Evolutionary conservation across 2,113 vertebrate species (phyloP).

Genomic region (Barbus barbus): DNA sequence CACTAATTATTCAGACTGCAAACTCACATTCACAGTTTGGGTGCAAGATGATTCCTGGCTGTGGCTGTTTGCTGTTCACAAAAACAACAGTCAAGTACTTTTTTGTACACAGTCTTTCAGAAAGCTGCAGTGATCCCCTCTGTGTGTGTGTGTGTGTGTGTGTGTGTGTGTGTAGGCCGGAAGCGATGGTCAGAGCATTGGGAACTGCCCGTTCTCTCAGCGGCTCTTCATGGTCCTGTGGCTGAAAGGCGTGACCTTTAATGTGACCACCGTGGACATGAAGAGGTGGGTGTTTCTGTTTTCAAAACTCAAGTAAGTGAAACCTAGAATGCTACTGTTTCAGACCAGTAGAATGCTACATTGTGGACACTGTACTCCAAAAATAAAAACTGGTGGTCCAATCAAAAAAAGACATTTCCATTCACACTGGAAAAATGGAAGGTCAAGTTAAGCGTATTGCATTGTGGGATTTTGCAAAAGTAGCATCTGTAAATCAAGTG

Average conservation of each 20-base stretch:
- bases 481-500: neutral
- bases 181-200: conserved; percentile 88
- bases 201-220: conserved; percentile 93
- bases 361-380: neutral
- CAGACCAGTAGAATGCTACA: neutral
- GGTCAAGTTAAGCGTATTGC: neutral
- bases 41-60: neutral
- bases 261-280: conserved; percentile 91
- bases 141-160: conserved; percentile 40
- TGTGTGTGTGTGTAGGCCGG: no score
- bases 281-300: conserved; percentile 75
- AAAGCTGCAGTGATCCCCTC: no score
- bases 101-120: no score
- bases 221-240: conserved; percentile 92
- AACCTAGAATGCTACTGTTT: neutral
- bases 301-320: neutral
- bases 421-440: neutral
- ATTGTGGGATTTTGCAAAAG: neutral
- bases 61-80: no score
- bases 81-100: no score
- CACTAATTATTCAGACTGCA: neutral
- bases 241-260: conserved; percentile 90
- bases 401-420: neutral
- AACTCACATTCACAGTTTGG: neutral
- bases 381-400: neutral